Evolutionary conservation across 2,113 vertebrate genomes (phyloP), one percentile per base, ranked within the genome.

Genomic region (Galemys pyrenaicus): DNA sequence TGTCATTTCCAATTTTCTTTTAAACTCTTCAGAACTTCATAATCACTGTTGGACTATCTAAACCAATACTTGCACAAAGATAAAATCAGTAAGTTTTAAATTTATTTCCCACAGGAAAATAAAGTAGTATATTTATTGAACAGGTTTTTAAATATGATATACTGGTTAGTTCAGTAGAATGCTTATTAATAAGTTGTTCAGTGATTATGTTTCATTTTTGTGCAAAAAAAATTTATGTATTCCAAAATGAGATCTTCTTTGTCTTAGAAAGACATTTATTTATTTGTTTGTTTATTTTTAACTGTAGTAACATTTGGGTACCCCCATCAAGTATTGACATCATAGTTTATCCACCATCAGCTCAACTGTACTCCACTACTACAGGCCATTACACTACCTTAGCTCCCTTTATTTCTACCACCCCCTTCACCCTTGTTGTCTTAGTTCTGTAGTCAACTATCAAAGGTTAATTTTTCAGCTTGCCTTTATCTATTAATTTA

Each of bases 21-120:
- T 94, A 97, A 96, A 94, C 94, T 94, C 92, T 96, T 95, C 80
- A 97, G 87, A 94, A 90, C 35, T 95, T 80, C 87, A 94, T 96
- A 94, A 80, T 96, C 11, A 19, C 87, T 95, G 92, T 96, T 79
- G 78, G 78, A 94, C 87, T 94, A 74, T 96, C 92, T 97, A 96
- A 96, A 94, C 82, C 60, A 82, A 95, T 95, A 86, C 74, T 94
- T 92, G 92, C 91, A 94, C 95, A 96, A 89, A 95, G 81, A 94
- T 95, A 71, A 90, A 95, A 67, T 96, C 94, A 96, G 88, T 97
- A 94, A 92, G 94, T 96, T 96, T 96, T 96, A 95, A 95, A 91
- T 95, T 60, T 58, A 91, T 83, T 96, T 93, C 64, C 90, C 87
- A 65, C 83, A 94, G 94, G 83, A 79, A 15, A 82, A 79, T 90